These are phyloP conservation scores for Kryptopterus vitreolus DNA, from an alignment of 2,797 vertebrate genomes.

Conservation along the genomic window DNA sequence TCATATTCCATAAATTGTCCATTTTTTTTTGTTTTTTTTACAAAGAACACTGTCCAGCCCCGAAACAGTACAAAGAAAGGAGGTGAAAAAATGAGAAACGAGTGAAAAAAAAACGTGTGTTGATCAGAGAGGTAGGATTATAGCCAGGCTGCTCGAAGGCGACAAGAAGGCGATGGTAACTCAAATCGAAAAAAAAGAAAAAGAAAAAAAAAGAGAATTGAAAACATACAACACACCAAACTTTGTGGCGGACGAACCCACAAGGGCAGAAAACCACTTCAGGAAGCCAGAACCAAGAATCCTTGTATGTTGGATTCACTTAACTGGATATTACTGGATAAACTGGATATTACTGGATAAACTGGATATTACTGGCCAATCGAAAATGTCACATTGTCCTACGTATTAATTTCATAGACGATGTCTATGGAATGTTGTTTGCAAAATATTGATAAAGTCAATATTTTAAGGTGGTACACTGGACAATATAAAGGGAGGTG, in stretches of 20 bases:
- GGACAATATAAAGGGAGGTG: no score
- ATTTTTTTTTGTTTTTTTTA: background rate
- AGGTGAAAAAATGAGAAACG: background rate
- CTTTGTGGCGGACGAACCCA: background rate
- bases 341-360: no score
- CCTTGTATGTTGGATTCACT: background rate
- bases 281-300: background rate
- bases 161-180: background rate
- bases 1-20: background rate
- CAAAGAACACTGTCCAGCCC: background rate
- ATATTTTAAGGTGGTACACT: no score
- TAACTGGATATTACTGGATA: no score
- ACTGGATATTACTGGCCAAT: no score
- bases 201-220: no score
- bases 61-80: background rate
- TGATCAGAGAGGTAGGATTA: background rate
- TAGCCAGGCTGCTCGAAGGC: background rate
- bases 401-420: background rate
- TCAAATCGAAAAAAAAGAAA: no score
- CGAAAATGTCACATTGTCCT: background rate
- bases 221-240: background rate
- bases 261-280: background rate
- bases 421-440: no score
- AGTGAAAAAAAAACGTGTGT: background rate
- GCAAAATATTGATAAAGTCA: no score